These are phyloP conservation scores for Tragelaphus scriptus DNA, from an alignment of 2,113 vertebrate genomes.

Conservation along the genomic window DNA sequence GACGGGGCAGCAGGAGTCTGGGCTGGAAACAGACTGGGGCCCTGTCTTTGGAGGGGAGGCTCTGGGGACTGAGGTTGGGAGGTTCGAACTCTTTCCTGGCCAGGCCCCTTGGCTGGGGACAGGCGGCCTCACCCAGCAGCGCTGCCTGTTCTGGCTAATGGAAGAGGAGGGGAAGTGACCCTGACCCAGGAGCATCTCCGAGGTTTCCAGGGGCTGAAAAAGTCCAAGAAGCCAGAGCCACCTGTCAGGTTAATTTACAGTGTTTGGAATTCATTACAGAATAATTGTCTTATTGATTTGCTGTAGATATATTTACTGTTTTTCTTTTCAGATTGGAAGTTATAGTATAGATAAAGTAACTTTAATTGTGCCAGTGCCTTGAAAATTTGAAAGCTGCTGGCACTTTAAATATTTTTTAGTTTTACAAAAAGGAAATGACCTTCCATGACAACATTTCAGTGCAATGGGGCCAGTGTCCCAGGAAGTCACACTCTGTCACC, in stretches of 20 bases:
- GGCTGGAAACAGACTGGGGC: background rate
- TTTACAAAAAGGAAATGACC: background rate
- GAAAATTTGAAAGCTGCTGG: background rate
- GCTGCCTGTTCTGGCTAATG: fast-evolving
- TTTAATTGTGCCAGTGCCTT: background rate
- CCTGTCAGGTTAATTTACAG: slow-evolving; percentile 17
- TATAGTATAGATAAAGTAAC: background rate
- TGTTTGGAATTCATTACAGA: slow-evolving; percentile 37
- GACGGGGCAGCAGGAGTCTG: fast-evolving
- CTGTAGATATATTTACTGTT: slow-evolving; percentile 30
- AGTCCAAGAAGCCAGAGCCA: background rate
- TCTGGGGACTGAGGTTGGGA: background rate
- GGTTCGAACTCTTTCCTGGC: no score
- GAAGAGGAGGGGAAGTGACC: background rate
- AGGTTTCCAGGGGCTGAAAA: slow-evolving; percentile 37
- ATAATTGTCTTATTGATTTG: slow-evolving; percentile 60
- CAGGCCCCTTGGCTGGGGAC: background rate
- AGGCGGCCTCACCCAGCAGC: background rate
- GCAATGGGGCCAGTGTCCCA: fast-evolving
- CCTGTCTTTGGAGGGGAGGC: background rate
- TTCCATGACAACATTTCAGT: background rate
- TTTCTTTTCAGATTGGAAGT: slow-evolving; percentile 25
- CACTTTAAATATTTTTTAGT: background rate
- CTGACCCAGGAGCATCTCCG: background rate
- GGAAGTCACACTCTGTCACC: background rate